Base-by-base conservation (phyloP, 2,888 invertebrate species). In the Leptinotarsa peninsularis region DNA sequence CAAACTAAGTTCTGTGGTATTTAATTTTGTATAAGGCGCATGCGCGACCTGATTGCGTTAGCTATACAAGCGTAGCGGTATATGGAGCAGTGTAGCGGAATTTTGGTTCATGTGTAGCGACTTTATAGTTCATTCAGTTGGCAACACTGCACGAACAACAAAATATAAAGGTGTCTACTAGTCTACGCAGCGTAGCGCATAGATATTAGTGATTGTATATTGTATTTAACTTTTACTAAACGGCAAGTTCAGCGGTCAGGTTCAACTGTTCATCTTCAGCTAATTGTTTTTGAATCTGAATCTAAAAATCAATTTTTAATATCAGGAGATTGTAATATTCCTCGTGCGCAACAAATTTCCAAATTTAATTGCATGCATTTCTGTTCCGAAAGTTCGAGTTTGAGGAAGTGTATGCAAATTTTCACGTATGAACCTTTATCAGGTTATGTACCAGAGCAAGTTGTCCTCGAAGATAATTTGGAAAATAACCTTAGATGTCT, bases 371-470 rank as follows among this genome's bases (percentile, higher is more conserved):
- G 83, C 79, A 83, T 83, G 84, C 78, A 81, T 81, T 79, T 80
- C 75, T 78, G 75, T 79, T 67, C 77, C 74, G 79, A 79, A 79
- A 75, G 63, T 76, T 73, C 76, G 58, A 69, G 72, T 74, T 74
- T 79, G 66, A 63, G 78, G 67, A 80, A 76, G 80, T 84, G 84
- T 79, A 85, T 85, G 84, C 83, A 81, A 81, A 81, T 81, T 78
- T 79, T 77, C 73, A 80, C 83, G 76, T 82, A 83, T 83, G 83
- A 82, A 76, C 79, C 82, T 81, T 79, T 79, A 82, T 75, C 84
- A 84, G 84, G 84, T 85, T 82, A 84, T 85, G 85, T 83, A 73
- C 81, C 82, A 80, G 78, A 79, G 72, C 77, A 76, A 78, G 71
- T 78, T 60, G 43, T 43, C 2, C 67, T 77, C 72, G 79, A 79